Base-by-base conservation (phyloP, 2,113 vertebrate species). In the Smithornis capensis region DNA sequence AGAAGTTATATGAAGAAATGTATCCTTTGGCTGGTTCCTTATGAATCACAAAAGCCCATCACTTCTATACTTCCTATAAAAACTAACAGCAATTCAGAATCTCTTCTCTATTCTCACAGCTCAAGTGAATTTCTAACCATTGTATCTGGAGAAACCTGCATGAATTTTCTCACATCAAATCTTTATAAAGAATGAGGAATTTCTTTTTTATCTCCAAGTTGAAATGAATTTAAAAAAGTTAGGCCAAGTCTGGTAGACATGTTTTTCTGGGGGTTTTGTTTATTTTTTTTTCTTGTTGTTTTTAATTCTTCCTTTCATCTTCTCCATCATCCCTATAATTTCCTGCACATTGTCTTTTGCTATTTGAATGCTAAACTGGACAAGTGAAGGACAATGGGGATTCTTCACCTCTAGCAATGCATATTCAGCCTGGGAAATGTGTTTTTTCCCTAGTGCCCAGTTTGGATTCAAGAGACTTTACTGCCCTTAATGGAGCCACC, bases 241-340 rank as follows among this genome's bases (percentile, higher is more conserved):
- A 28, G 92, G 28, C 11, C 27, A 44, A 49, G 10, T 37, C 38
- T 62, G 40, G 4, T 22, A 71, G 84, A 23, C 4, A 7, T 1
- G 0, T 56, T 52, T 47, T 80, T 23, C 28, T 12, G 6, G 3
- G 3, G 1, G 0, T 33, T 19, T 49, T 31, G 2, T 74, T 47
- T 71, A 7, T 45, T 55, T 29, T 3, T n/a, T 13, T 86, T 74
- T 2, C 1, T 84, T 59, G 67, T 37, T 52, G 4, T 4, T 74
- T 86, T 73, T 35, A 23, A 45, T 6, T n/a, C 7, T 62, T 56
- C 10, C 11, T 49, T 5, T 38, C 14, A 60, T 62, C 49, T 71
- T 62, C 47, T 67, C 38, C 60, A 23, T 6, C 24, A 44, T 15
- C 29, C 16, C 6, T 29, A 22, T 9, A 1, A 1, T 33, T 91